These are phyloP conservation scores for Kuschelorhynchus macadamiae DNA, from an alignment of 2,888 invertebrate species.

Conservation along the genomic window DNA sequence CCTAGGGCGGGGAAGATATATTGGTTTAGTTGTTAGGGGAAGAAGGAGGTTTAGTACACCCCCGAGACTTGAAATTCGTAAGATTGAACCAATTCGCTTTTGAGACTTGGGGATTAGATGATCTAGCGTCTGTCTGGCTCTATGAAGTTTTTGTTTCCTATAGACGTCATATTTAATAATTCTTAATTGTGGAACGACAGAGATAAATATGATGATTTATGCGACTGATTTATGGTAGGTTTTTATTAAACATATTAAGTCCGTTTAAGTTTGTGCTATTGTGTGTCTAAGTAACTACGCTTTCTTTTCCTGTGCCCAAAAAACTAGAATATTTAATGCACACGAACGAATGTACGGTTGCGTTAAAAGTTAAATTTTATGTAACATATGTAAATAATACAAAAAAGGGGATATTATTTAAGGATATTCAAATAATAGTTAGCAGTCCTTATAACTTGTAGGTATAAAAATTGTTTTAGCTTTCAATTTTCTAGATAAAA, in stretches of 20 bases:
- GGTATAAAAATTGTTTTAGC: too few relatives aligned
- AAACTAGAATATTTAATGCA: too few relatives aligned
- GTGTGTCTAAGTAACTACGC: too few relatives aligned
- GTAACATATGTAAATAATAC: background rate
- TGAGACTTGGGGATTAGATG: conserved; percentile 54
- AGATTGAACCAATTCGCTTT: conserved; percentile 60
- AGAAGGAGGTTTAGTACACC: conserved; percentile 54
- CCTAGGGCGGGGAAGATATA: conserved; percentile 41
- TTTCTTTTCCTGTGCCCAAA: too few relatives aligned
- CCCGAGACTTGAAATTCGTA: conserved; percentile 56
- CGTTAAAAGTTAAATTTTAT: background rate
- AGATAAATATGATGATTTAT: conserved; percentile 33
- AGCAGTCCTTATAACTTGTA: too few relatives aligned
- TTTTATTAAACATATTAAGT: background rate
- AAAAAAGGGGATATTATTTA: too few relatives aligned
- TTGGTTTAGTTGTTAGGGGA: conserved; percentile 34
- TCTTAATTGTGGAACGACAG: conserved; percentile 39
- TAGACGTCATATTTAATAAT: conserved; percentile 33
- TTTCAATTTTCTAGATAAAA: too few relatives aligned
- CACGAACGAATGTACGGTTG: background rate
- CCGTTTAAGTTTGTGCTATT: background rate
- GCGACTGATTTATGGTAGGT: background rate
- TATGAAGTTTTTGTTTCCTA: conserved; percentile 22
- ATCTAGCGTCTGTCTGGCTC: conserved; percentile 39
- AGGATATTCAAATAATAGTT: too few relatives aligned